Conservation (phyloP, 2,888 invertebrate genomes). For the Papilio elwesi region DNA sequence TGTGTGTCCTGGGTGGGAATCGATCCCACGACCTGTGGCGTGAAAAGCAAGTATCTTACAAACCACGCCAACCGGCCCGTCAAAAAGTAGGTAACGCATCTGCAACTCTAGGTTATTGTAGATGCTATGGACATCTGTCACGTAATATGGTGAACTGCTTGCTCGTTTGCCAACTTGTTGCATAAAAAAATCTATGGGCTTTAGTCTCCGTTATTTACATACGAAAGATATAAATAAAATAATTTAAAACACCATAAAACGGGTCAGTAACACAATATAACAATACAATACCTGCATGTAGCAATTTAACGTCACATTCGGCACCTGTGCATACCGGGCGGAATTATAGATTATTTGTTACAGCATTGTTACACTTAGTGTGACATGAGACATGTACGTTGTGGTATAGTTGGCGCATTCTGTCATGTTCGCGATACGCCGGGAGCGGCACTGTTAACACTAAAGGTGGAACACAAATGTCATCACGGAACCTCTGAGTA, state of each 20-base stretch:
- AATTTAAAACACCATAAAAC: too few relatives aligned
- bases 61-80: too few relatives aligned
- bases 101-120: too few relatives aligned
- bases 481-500: slow-evolving; percentile 19
- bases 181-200: too few relatives aligned
- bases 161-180: too few relatives aligned
- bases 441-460: slow-evolving; percentile 14
- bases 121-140: too few relatives aligned
- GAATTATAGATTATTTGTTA: slow-evolving; percentile 33
- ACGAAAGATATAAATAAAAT: neutral
- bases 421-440: neutral
- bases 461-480: slow-evolving; percentile 27
- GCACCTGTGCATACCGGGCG: slow-evolving; percentile 30
- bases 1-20: too few relatives aligned
- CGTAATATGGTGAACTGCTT: too few relatives aligned
- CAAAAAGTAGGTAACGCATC: too few relatives aligned
- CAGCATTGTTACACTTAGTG: slow-evolving; percentile 32
- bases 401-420: slow-evolving; percentile 19
- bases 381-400: slow-evolving; percentile 30
- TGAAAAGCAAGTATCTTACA: too few relatives aligned
- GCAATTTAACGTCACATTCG: neutral
- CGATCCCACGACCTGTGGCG: too few relatives aligned
- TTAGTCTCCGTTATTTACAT: neutral
- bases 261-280: neutral
- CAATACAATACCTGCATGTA: neutral